Evolutionary conservation across 2,797 vertebrate genomes (phyloP).

Genomic region (Myotis vivesi): DNA sequence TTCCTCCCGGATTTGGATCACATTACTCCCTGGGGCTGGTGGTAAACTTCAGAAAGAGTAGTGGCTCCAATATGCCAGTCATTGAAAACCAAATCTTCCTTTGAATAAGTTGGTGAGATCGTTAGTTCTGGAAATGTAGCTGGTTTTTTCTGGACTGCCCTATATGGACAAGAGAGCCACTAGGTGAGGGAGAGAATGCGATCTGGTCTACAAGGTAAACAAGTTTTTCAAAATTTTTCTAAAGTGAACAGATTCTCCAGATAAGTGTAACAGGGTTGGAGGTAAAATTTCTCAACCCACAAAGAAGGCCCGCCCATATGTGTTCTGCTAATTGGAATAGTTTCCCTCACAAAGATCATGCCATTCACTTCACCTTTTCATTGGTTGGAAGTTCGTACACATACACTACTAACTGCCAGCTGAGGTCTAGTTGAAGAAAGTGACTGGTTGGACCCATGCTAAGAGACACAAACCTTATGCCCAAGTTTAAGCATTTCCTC

Average conservation of each 20-base stretch:
- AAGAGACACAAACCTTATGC: background rate
- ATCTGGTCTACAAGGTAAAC: background rate
- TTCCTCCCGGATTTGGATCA: background rate
- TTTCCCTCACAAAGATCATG: background rate
- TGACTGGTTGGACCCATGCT: background rate
- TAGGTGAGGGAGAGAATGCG: background rate
- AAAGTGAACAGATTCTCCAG: background rate
- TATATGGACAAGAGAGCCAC: background rate
- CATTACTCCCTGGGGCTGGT: background rate
- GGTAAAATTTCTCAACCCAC: background rate
- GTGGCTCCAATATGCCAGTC: background rate
- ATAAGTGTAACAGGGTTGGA: background rate
- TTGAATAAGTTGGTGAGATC: background rate
- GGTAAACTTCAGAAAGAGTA: background rate
- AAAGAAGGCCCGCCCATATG: background rate
- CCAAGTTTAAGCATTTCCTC: background rate
- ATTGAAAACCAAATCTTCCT: background rate
- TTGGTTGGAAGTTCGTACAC: background rate
- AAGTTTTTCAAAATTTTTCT: background rate
- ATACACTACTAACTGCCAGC: background rate
- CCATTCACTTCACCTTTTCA: background rate
- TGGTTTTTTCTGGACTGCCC: background rate
- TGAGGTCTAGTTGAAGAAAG: background rate
- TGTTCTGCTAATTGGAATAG: background rate
- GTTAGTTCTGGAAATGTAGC: background rate